Base-by-base conservation (phyloP, 2,113 vertebrate species). In the Rhinolophus sinicus region DNA sequence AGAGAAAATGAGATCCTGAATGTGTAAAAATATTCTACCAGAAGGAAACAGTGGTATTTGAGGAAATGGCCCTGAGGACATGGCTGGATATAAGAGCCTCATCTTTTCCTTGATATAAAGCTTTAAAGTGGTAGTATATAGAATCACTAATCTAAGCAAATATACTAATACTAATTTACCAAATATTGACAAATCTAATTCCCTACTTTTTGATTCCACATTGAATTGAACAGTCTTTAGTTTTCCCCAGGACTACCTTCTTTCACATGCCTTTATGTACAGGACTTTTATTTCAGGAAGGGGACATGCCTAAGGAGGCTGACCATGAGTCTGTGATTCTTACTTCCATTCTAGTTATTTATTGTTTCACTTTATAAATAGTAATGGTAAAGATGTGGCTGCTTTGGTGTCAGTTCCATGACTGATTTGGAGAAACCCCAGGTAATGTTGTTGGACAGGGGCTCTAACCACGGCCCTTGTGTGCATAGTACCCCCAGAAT, bases 331-430 rank as follows among this genome's bases (percentile, higher is more conserved):
- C 75, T 44, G 22, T 88, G 22, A 88, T 21, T 80, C 50, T 93
- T 89, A 54, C 67, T 75, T 86, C 19, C 50, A 54, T 86, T 62
- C 73, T 80, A 28, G 58, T 85, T 75, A 65, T n/a, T 85, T 70
- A 60, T 92, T 87, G 67, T 95, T 94, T 82, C 19, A 83, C n/a
- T 96, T 75, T 80, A 80, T 47, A 80, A 92, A 50, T 81, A 85
- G 82, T 88, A 54, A 62, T 78, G n/a, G 19, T 69, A 80, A 85
- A 83, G 78, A 92, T 64, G 3, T 90, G 78, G 19, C 38, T 58
- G 21, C 52, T 50, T 83, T 73, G 88, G 21, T 58, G 19, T 50
- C 69, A 70, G 12, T 58, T 84, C 65, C 30, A 5, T 73, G 50
- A 62, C 52, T 40, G 26, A 82, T 81, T 91, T 56, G 33, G 80